Evolutionary conservation across 2,888 invertebrate genomes (phyloP).

Genomic region (Ennomos erosarius): DNA sequence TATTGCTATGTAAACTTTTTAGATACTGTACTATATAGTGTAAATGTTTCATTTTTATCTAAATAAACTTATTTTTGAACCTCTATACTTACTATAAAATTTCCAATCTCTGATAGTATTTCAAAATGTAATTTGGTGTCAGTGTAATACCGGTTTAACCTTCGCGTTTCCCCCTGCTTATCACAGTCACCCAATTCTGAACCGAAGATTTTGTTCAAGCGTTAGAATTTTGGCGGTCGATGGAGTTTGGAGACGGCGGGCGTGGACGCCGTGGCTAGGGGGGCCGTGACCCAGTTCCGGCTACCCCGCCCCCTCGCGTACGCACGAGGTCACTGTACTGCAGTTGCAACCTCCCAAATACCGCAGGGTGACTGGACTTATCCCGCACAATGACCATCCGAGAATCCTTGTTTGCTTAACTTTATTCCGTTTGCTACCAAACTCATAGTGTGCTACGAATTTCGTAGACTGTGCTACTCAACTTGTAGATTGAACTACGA

Average conservation of each 20-base stretch:
- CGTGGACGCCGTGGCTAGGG: slow-evolving; percentile 49
- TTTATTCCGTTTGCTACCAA: slow-evolving; percentile 28
- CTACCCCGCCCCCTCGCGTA: slow-evolving; percentile 65
- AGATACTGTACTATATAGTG: too few species aligned
- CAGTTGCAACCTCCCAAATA: slow-evolving; percentile 77
- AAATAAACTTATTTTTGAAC: too few species aligned
- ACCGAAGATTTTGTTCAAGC: slow-evolving; percentile 39
- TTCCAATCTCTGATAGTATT: too few species aligned
- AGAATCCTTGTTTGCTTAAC: slow-evolving; percentile 35
- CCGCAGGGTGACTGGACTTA: slow-evolving; percentile 76
- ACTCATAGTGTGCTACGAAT: slow-evolving; percentile 31
- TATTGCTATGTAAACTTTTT: too few species aligned
- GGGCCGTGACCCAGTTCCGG: slow-evolving; percentile 71
- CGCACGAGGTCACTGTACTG: slow-evolving; percentile 84
- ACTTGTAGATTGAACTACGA: slow-evolving; percentile 12
- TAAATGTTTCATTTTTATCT: too few species aligned
- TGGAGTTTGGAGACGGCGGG: slow-evolving; percentile 57
- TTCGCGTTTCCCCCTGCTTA: background rate
- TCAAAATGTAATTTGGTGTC: too few species aligned
- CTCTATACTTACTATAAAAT: too few species aligned
- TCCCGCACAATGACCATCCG: slow-evolving; percentile 41
- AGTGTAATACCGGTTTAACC: too few species aligned
- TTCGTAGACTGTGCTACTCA: too few species aligned
- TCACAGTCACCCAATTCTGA: slow-evolving; percentile 29
- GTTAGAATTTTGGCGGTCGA: slow-evolving; percentile 78